Evolutionary conservation across 35 echinoderm and acorn worm genomes (phyloP).

Genomic region (Patiria miniata): DNA sequence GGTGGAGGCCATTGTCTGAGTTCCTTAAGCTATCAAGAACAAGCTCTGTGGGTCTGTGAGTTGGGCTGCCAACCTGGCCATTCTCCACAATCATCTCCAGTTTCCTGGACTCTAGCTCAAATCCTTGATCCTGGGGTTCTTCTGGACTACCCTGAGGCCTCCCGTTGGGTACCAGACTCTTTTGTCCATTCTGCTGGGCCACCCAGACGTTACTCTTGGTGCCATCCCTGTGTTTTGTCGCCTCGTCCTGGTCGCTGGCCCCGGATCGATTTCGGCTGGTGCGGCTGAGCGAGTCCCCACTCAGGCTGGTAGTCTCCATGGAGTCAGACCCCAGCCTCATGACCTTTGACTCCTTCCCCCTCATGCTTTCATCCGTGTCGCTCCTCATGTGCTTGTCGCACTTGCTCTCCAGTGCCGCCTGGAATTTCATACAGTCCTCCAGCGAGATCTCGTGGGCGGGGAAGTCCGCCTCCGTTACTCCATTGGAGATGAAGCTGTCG

Average conservation of each 20-base stretch:
- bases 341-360: slow-evolving; percentile 94
- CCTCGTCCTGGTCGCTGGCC: slow-evolving; percentile 45
- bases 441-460: slow-evolving; percentile 82
- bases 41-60: slow-evolving; percentile 31
- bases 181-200: slow-evolving; percentile 40
- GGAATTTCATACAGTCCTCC: slow-evolving; percentile 94
- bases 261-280: slow-evolving; percentile 57
- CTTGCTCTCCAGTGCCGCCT: slow-evolving; percentile 86
- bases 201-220: slow-evolving; percentile 5
- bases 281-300: slow-evolving; percentile 84
- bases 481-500: slow-evolving; percentile 96
- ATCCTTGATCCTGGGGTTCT: slow-evolving; percentile 22
- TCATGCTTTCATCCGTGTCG: slow-evolving; percentile 95
- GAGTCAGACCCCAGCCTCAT: slow-evolving; percentile 96
- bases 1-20: background rate
- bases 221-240: slow-evolving; percentile 14
- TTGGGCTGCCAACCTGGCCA: slow-evolving; percentile 29
- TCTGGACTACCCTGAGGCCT: background rate
- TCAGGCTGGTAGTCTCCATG: slow-evolving; percentile 94
- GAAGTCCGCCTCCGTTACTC: slow-evolving; percentile 75
- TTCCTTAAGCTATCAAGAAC: slow-evolving; percentile 14
- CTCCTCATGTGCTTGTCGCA: slow-evolving; percentile 97
- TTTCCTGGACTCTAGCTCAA: slow-evolving; percentile 41
- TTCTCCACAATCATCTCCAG: slow-evolving; percentile 31
- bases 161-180: slow-evolving; percentile 21